A percentile compares a stretch with the other conserved stretches of the same genome.
phyloP scores from a whole-genome alignment of 2,888 invertebrate genomes.

The Arge pagana region DNA sequence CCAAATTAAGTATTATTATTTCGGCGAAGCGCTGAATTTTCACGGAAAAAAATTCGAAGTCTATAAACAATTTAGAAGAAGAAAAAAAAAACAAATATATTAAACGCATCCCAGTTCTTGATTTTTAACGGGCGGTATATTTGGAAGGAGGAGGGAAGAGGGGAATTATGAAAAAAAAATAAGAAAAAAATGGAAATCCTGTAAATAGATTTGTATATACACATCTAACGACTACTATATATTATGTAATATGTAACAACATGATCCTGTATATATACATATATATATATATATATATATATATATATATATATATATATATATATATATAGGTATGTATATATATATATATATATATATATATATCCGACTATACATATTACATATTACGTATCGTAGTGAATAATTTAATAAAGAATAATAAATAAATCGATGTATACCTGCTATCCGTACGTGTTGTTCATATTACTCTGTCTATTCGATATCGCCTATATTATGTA shows the following conservation, averaged over 20 bases:
- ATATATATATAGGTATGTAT: too few relatives aligned
- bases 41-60: background rate
- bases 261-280: constrained; percentile 25
- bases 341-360: constrained; percentile 30
- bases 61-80: too few relatives aligned
- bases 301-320: constrained; percentile 29
- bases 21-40: constrained; percentile 4
- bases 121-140: constrained; percentile 9
- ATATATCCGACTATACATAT: constrained; percentile 23
- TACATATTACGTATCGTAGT: constrained; percentile 25
- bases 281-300: constrained; percentile 36
- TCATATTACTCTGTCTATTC: constrained; percentile 36
- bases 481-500: constrained; percentile 48
- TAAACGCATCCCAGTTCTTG: constrained; percentile 21
- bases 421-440: constrained; percentile 22
- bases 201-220: constrained; percentile 48
- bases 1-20: constrained; percentile 7
- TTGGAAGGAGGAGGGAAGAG: background rate
- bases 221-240: constrained; percentile 44
- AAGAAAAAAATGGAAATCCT: constrained; percentile 13
- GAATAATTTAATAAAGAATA: constrained; percentile 22
- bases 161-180: background rate
- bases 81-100: background rate
- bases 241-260: constrained; percentile 3
- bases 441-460: constrained; percentile 34